Conservation (phyloP, 2,113 vertebrate species). For the Chamaetylas fuelleborni region DNA sequence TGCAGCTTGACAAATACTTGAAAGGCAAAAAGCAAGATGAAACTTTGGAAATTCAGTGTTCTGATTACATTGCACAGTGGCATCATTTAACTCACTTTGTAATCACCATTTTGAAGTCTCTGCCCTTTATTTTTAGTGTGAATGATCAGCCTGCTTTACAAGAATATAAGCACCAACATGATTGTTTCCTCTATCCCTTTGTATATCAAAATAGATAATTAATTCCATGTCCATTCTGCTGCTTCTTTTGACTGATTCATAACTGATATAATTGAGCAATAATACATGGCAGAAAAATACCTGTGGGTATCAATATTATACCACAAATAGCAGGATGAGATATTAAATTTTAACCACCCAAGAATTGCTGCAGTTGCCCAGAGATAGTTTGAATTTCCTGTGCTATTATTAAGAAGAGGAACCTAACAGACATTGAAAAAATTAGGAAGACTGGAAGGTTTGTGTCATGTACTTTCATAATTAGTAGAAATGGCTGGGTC, state of each 20-base stretch:
- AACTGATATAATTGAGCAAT: not conserved
- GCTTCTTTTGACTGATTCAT: not conserved
- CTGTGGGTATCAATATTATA: not conserved
- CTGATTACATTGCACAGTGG: not conserved
- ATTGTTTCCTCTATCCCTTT: not conserved
- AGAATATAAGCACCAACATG: not conserved
- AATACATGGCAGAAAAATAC: not conserved
- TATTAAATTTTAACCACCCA: not conserved
- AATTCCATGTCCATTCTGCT: not conserved
- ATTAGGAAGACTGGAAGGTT: not conserved
- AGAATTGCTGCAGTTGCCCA: not conserved
- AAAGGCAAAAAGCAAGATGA: not conserved
- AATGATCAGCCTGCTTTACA: not conserved
- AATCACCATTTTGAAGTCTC: not conserved
- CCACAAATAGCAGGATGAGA: not conserved
- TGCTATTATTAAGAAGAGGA: not conserved
- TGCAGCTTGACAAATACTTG: not conserved
- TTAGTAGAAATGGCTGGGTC: not conserved
- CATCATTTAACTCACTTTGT: not conserved
- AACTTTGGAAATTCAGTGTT: not conserved
- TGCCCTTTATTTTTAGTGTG: not conserved
- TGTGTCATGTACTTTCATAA: not conserved
- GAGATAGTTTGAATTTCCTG: not conserved
- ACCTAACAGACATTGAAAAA: not conserved
- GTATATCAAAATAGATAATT: not conserved